A percentile compares a stretch with the other conserved stretches of the same genome.
phyloP scores from a whole-genome alignment of 2,797 vertebrate species.

The Eptatretus atami region DNA sequence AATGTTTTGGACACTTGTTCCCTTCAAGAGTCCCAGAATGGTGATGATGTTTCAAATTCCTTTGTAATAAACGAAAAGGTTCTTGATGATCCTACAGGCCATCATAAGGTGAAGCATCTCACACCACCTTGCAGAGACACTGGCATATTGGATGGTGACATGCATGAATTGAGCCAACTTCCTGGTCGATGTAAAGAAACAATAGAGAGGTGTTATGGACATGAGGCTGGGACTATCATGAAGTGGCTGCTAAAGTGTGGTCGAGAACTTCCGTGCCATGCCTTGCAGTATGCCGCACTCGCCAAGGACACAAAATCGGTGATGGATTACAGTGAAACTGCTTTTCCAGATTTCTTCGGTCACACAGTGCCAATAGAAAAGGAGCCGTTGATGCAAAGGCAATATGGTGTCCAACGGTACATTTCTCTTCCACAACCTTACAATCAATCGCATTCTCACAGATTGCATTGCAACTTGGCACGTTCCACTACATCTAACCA shows the following conservation, averaged over 20 bases:
- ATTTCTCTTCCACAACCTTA: constrained; percentile 10
- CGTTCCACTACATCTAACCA: too few relatives aligned
- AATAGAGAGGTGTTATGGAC: neutral
- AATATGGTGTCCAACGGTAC: constrained; percentile 86
- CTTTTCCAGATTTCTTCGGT: constrained; percentile 91
- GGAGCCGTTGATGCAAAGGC: constrained; percentile 57
- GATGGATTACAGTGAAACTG: constrained; percentile 58
- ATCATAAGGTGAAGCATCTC: too few relatives aligned
- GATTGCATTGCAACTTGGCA: too few relatives aligned
- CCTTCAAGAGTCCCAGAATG: too few relatives aligned
- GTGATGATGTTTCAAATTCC: too few relatives aligned
- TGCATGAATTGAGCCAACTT: constrained; percentile 22
- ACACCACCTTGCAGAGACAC: constrained; percentile 9
- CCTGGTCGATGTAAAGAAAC: constrained; percentile 15
- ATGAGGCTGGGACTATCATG: neutral
- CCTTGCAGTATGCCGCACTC: constrained; percentile 65
- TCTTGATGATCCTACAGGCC: too few relatives aligned
- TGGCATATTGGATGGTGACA: constrained; percentile 33
- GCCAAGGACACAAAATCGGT: constrained; percentile 54
- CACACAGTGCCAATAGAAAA: constrained; percentile 49
- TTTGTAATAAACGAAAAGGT: too few relatives aligned
- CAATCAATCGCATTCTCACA: neutral
- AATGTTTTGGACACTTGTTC: too few relatives aligned
- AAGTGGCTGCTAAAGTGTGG: too few relatives aligned
- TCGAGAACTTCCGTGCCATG: constrained; percentile 32